Conservation (phyloP, 2,888 invertebrate genomes). For the Polyploca ridens region DNA sequence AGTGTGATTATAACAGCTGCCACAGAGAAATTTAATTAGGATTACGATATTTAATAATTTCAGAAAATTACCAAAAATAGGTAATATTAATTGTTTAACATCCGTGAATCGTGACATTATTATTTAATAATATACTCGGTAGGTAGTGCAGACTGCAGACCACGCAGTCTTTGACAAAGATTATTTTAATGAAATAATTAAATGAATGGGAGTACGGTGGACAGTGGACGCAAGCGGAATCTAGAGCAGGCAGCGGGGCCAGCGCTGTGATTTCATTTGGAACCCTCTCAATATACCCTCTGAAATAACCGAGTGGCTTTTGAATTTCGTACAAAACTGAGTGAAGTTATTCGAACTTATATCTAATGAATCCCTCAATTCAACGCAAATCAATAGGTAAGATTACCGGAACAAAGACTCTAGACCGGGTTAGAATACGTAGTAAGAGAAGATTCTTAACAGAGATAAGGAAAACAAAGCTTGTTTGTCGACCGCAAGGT, state of each 20-base stretch:
- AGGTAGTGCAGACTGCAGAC: slow-evolving; percentile 51
- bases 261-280: slow-evolving; percentile 63
- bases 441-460: slow-evolving; percentile 52
- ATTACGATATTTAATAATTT: slow-evolving; percentile 19
- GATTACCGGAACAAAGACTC: slow-evolving; percentile 44
- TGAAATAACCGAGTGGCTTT: slow-evolving; percentile 10
- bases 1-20: slow-evolving; percentile 29
- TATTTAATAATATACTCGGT: slow-evolving; percentile 38
- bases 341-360: slow-evolving; percentile 19
- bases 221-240: slow-evolving; percentile 67
- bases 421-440: slow-evolving; percentile 40
- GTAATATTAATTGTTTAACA: slow-evolving; percentile 44
- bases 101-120: slow-evolving; percentile 46
- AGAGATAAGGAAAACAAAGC: slow-evolving; percentile 65
- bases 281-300: slow-evolving; percentile 18
- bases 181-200: slow-evolving; percentile 78
- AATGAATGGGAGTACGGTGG: slow-evolving; percentile 67
- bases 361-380: slow-evolving; percentile 41
- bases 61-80: slow-evolving; percentile 30
- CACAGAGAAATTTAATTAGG: slow-evolving; percentile 38
- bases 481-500: slow-evolving; percentile 63
- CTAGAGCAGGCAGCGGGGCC: slow-evolving; percentile 54
- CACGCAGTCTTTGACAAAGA: slow-evolving; percentile 61
- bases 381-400: slow-evolving; percentile 49
- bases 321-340: slow-evolving; percentile 18